phyloP scores from a whole-genome alignment of 2,888 invertebrate genomes.

The Eugnorisma glareosa region DNA sequence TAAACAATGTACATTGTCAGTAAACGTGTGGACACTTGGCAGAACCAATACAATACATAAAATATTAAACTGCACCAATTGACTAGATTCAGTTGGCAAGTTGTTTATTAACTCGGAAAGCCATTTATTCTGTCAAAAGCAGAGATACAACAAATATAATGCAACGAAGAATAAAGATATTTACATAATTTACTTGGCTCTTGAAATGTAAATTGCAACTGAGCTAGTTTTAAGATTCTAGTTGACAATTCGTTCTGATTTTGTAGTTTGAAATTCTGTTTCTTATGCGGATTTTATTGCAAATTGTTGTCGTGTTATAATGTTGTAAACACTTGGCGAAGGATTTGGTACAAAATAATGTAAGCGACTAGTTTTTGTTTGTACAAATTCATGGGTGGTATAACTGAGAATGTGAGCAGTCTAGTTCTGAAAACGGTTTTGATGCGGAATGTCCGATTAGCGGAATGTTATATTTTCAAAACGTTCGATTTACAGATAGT shows the following conservation, averaged over 20 bases:
- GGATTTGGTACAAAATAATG: neutral
- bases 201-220: slow-evolving; percentile 45
- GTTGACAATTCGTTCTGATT: slow-evolving; percentile 43
- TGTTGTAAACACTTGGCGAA: neutral
- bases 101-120: slow-evolving; percentile 37
- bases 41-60: slow-evolving; percentile 37
- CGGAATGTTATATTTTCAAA: neutral
- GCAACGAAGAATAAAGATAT: slow-evolving; percentile 42
- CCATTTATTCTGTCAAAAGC: slow-evolving; percentile 34
- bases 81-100: slow-evolving; percentile 31
- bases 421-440: neutral
- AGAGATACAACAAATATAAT: slow-evolving; percentile 34
- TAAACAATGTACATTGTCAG: slow-evolving; percentile 17
- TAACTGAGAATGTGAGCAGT: neutral
- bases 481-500: neutral
- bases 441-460: neutral
- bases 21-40: slow-evolving; percentile 27
- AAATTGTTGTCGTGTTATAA: slow-evolving; percentile 24
- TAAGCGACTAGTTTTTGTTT: neutral
- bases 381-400: neutral
- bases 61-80: slow-evolving; percentile 43
- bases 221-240: slow-evolving; percentile 23
- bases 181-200: slow-evolving; percentile 48
- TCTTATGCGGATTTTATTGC: slow-evolving; percentile 10
- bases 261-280: slow-evolving; percentile 31